A percentile compares a stretch with the other conserved stretches of the same genome.
Evolutionary conservation across 2,797 vertebrate species (phyloP).

Genomic region (Uromys caudimaculatus): DNA sequence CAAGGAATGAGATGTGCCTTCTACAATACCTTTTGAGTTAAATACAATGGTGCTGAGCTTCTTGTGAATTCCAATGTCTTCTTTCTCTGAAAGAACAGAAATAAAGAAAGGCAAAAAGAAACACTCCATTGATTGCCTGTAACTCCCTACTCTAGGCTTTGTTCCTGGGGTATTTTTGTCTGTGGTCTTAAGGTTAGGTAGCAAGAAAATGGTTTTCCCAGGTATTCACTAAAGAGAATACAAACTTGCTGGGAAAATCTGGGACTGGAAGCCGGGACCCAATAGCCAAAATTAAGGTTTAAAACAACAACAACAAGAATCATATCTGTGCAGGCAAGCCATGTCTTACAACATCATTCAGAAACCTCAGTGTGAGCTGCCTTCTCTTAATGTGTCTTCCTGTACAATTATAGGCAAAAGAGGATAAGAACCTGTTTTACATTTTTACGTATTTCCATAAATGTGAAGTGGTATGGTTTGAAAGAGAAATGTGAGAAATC

Average conservation of each 20-base stretch:
- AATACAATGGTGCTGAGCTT: constrained; percentile 59
- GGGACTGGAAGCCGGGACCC: not conserved
- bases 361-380: constrained; percentile 35
- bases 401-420: constrained; percentile 42
- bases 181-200: constrained; percentile 75
- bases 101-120: constrained; percentile 74
- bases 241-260: not conserved
- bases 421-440: not conserved
- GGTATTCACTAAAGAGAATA: constrained; percentile 62
- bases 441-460: constrained; percentile 38
- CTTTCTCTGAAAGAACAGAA: constrained; percentile 67
- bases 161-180: constrained; percentile 80
- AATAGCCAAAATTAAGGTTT: constrained; percentile 6
- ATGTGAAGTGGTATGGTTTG: constrained; percentile 2
- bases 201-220: constrained; percentile 63
- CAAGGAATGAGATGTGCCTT: constrained; percentile 74
- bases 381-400: constrained; percentile 32
- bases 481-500: not conserved
- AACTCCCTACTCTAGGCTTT: constrained; percentile 77
- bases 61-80: constrained; percentile 70
- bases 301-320: constrained; percentile 38
- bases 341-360: constrained; percentile 42
- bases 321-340: constrained; percentile 11
- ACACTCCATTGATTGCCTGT: constrained; percentile 38
- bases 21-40: constrained; percentile 75